Evolutionary conservation across 2,797 vertebrate species (phyloP).

Genomic region (Prunella strophiata): DNA sequence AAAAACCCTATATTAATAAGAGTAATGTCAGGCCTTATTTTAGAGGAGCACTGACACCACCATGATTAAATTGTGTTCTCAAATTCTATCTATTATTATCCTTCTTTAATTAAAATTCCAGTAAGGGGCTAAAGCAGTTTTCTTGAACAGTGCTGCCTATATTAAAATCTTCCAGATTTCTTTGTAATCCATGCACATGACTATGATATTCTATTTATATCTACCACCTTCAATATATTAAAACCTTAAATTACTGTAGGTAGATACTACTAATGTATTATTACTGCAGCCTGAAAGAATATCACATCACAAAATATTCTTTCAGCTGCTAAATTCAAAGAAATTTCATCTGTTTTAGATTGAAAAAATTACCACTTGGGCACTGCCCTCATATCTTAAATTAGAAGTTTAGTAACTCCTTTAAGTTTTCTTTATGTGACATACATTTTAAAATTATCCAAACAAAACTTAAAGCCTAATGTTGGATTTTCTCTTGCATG

Average conservation of each 20-base stretch:
- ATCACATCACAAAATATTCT: neutral
- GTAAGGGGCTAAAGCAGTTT: neutral
- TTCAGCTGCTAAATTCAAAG: neutral
- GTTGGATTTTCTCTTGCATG: neutral
- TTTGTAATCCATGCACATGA: neutral
- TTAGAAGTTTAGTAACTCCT: neutral
- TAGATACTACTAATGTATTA: neutral
- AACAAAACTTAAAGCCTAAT: neutral
- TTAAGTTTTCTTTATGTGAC: neutral
- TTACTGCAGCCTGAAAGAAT: neutral
- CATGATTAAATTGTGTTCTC: neutral
- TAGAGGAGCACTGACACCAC: neutral
- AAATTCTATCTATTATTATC: conserved; percentile 28
- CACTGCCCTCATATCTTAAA: neutral
- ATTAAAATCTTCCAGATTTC: conserved; percentile 2
- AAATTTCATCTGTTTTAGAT: neutral
- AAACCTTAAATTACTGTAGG: conserved; percentile 9
- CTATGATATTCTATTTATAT: neutral
- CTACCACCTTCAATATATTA: neutral
- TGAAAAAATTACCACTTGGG: neutral
- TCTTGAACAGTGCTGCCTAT: neutral
- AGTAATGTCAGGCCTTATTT: neutral
- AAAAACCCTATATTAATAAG: neutral
- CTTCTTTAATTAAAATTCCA: conserved; percentile 46
- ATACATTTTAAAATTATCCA: neutral